A percentile compares a stretch with the other conserved stretches of the same genome.
phyloP scores from a whole-genome alignment of 2,113 vertebrate species.

The Myrmecophaga tridactyla region DNA sequence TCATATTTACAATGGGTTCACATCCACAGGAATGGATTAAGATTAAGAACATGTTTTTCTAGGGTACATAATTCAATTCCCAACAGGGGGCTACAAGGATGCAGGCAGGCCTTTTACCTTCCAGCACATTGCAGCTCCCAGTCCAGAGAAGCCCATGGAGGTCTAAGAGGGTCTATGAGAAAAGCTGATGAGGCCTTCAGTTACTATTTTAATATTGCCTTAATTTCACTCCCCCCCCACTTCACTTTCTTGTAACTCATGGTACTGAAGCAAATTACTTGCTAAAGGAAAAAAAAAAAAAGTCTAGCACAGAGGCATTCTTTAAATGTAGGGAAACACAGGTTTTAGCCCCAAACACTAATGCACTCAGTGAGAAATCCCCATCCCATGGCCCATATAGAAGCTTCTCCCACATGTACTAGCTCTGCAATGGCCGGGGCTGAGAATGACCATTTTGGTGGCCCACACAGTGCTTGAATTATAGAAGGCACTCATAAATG shows the following conservation, averaged over 20 bases:
- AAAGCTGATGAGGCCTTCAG: neutral
- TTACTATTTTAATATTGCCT: neutral
- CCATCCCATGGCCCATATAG: neutral
- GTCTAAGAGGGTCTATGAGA: neutral
- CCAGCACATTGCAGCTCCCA: no score
- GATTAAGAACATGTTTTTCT: no score
- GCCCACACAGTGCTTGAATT: neutral
- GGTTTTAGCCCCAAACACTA: neutral
- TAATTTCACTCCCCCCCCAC: neutral
- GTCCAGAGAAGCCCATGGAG: neutral
- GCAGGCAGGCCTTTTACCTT: neutral
- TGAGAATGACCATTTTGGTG: neutral
- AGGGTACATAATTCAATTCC: no score
- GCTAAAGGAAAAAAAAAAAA: neutral
- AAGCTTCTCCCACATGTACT: neutral
- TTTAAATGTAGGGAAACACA: neutral
- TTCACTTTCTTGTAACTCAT: neutral
- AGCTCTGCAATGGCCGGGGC: neutral
- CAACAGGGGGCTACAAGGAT: fast-evolving
- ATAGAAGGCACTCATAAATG: neutral
- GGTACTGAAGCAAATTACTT: neutral
- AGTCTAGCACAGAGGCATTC: neutral
- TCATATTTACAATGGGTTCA: no score
- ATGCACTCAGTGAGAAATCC: neutral
- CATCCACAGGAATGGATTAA: no score